phyloP scores from a whole-genome alignment of 2,113 vertebrate genomes.

The Aythya baeri region DNA sequence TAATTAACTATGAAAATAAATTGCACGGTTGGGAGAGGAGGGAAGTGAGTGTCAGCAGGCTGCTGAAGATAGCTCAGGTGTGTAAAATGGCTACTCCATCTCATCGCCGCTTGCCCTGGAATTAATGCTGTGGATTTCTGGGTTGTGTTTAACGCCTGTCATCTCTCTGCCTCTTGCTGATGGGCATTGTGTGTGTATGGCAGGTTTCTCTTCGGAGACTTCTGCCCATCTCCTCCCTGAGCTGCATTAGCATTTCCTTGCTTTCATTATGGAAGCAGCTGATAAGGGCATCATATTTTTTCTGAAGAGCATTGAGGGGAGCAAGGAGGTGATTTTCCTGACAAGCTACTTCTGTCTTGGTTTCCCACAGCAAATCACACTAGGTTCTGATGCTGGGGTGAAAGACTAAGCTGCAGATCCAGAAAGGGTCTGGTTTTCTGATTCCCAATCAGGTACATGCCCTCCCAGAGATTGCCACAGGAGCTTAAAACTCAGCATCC shows the following conservation, averaged over 20 bases:
- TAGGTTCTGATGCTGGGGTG: not conserved
- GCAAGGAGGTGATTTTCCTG: not conserved
- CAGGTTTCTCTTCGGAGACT: not conserved
- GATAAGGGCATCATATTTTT: not conserved
- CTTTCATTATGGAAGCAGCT: not conserved
- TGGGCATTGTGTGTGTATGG: not conserved
- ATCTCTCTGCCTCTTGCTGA: not conserved
- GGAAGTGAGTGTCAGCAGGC: constrained; percentile 15
- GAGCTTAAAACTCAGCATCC: constrained; percentile 15
- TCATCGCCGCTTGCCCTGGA: not conserved
- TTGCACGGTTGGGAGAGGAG: not conserved
- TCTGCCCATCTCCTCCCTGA: not conserved
- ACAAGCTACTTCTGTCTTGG: not conserved
- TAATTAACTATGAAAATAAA: constrained; percentile 56
- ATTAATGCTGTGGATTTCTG: not conserved
- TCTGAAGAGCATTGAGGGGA: not conserved
- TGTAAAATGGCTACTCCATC: constrained; percentile 19
- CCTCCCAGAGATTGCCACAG: not conserved
- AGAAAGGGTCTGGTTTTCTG: not conserved
- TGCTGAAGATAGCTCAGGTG: constrained; percentile 42
- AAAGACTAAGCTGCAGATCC: not conserved
- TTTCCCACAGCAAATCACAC: not conserved
- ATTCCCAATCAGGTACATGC: not conserved
- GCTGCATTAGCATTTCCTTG: not conserved
- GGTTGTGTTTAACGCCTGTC: not conserved